Base-by-base conservation (phyloP, 2,797 vertebrate species). In the Dicrostonyx torquatus region DNA sequence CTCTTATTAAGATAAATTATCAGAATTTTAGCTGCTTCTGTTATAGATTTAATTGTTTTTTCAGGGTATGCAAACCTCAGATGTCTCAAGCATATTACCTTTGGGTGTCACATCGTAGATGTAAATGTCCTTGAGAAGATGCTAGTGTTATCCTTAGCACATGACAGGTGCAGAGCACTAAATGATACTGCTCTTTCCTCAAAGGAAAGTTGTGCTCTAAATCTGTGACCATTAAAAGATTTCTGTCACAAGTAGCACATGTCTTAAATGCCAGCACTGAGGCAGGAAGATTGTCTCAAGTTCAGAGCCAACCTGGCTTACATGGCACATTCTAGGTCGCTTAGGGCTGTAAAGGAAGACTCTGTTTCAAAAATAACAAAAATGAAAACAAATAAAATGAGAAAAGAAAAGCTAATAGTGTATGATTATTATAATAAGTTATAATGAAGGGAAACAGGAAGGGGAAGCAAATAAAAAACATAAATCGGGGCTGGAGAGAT, bases 191-290 rank as follows among this genome's bases (percentile, higher is more conserved):
- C 40, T 60, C 62, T 34, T 79, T 96, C 50, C 73, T 90, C n/a
- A 85, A 93, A 78, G 43, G 43, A 76, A 94, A 92, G 34, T 72
- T 95, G 72, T 83, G 12, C 87, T 92, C 34, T 92, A 87, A 86
- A 85, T 87, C 43, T 82, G 45, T 45, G 90, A 24, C 64, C 58
- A 37, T 75, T 93, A 77, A 93, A 95, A 95, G 24, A 37, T 8
- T 58, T 95, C 7, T 88, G 13, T 95, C 58, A 68, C 40, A 93
- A 86, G 50, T 75, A 77, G 62, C 31, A 7, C 43, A 22, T 37
- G 22, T 45, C 87, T 66, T 6, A 53, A 29, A 53, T 79, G 34
- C 45, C 5, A 78, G 26, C 12, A 29, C 22, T 29, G n/a, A 68
- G 45, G 24, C n/a, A 66, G 15, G 87, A 79, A 18, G 75, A 55